Evolutionary conservation across 2,888 invertebrate species (phyloP).

Genomic region (Taphrorychus bicolor): DNA sequence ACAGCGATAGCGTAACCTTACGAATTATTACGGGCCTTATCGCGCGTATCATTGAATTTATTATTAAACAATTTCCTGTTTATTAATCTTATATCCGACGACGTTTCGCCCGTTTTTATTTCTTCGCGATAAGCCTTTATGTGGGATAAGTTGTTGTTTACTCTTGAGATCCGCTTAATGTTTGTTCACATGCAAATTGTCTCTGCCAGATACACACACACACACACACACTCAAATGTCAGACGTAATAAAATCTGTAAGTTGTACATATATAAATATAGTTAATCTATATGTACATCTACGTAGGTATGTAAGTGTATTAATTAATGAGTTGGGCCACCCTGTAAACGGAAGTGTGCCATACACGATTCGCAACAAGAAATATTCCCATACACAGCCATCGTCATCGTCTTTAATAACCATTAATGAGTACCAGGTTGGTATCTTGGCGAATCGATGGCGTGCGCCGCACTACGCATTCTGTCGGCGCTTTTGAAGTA

Average conservation of each 20-base stretch:
- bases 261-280: no score
- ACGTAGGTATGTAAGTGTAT: no score
- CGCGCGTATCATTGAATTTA: constrained; percentile 33
- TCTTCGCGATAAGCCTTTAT: constrained; percentile 17
- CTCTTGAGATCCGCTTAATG: not conserved
- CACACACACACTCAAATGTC: not conserved
- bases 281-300: no score
- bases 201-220: no score
- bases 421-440: constrained; percentile 46
- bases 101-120: constrained; percentile 30
- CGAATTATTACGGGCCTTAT: constrained; percentile 13
- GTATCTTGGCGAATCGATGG: constrained; percentile 56
- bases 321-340: not conserved
- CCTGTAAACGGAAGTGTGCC: constrained; percentile 34
- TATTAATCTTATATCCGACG: constrained; percentile 44
- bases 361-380: constrained; percentile 32
- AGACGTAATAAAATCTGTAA: no score
- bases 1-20: constrained; percentile 20
- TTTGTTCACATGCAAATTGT: not conserved
- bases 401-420: constrained; percentile 58
- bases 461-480: constrained; percentile 56
- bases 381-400: constrained; percentile 39
- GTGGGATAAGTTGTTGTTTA: not conserved
- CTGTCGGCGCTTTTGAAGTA: constrained; percentile 56
- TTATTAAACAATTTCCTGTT: constrained; percentile 47